Conservation (phyloP, 92 coral and sea anemone genomes). For the Paragorgia papillata region DNA sequence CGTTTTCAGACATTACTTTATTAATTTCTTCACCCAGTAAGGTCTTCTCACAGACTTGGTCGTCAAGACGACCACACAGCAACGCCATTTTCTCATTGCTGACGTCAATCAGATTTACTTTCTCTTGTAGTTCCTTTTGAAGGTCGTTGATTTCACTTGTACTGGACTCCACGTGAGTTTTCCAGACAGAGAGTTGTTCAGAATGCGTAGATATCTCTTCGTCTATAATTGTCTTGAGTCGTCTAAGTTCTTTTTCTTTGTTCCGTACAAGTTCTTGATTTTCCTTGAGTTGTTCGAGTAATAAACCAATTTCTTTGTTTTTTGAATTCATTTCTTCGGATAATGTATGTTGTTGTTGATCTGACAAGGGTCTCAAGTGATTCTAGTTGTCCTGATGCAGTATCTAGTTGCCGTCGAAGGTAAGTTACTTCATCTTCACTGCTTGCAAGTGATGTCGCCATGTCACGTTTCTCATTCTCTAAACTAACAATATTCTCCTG, state of each 20-base stretch:
- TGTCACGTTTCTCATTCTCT: slow-evolving; percentile 46
- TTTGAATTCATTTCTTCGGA: slow-evolving; percentile 7
- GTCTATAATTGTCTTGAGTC: not conserved
- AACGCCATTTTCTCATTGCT: not conserved
- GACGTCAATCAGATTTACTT: not conserved
- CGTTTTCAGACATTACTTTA: slow-evolving; percentile 8
- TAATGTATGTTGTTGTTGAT: slow-evolving; percentile 4
- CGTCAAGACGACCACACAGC: not conserved
- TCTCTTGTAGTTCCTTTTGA: not conserved
- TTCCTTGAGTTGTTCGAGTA: slow-evolving; percentile 22
- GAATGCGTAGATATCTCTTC: not conserved
- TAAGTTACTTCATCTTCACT: slow-evolving; percentile 47
- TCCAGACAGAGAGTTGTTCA: not conserved
- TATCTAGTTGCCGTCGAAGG: slow-evolving; percentile 48
- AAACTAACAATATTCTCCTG: slow-evolving; percentile 27
- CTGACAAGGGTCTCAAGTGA: not conserved
- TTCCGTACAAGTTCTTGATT: slow-evolving; percentile 19
- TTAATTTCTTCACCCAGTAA: not conserved
- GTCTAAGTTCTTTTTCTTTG: slow-evolving; percentile 16
- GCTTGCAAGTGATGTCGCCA: slow-evolving; percentile 47
- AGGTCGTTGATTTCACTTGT: not conserved
- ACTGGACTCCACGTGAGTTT: not conserved
- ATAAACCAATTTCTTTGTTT: slow-evolving; percentile 14
- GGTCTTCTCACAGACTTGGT: not conserved
- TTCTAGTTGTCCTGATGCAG: slow-evolving; percentile 22